Conservation (phyloP, 35 echinoderm and acorn worm genomes). For the Hemicentrotus pulcherrimus region DNA sequence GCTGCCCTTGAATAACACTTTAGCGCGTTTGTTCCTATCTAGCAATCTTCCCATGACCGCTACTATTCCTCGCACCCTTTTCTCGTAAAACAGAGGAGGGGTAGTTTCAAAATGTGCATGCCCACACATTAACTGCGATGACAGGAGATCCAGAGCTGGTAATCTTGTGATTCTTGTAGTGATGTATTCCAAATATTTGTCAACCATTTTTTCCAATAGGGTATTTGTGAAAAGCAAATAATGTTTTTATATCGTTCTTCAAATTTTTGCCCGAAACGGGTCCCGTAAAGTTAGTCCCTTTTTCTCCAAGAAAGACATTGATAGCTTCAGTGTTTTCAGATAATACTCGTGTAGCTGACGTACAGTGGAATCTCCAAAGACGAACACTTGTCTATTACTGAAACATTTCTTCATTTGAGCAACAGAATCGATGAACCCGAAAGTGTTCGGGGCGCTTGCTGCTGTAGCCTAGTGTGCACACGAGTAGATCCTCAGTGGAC, state of each 20-base stretch:
- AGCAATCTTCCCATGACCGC: background rate
- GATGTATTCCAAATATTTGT: background rate
- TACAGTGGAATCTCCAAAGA: background rate
- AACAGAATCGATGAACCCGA: background rate
- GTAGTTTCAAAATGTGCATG: background rate
- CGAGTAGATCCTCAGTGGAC: too few relatives aligned
- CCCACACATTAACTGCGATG: background rate
- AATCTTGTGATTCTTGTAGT: background rate
- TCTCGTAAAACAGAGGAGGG: background rate
- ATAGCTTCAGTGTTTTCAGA: background rate
- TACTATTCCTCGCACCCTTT: constrained; percentile 18
- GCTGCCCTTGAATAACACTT: constrained; percentile 34
- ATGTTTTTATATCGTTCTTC: background rate
- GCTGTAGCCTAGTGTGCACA: too few relatives aligned
- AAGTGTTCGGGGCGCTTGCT: background rate
- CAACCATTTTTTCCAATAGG: background rate
- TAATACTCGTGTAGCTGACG: background rate
- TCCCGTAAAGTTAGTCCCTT: background rate
- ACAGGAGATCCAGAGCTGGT: background rate
- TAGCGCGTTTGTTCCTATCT: background rate
- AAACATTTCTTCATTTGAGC: too few relatives aligned
- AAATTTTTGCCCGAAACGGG: background rate
- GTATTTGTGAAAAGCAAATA: background rate
- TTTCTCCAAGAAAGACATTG: background rate
- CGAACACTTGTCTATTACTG: background rate